phyloP scores from a whole-genome alignment of 2,113 vertebrate genomes.

The Nanorana parkeri region DNA sequence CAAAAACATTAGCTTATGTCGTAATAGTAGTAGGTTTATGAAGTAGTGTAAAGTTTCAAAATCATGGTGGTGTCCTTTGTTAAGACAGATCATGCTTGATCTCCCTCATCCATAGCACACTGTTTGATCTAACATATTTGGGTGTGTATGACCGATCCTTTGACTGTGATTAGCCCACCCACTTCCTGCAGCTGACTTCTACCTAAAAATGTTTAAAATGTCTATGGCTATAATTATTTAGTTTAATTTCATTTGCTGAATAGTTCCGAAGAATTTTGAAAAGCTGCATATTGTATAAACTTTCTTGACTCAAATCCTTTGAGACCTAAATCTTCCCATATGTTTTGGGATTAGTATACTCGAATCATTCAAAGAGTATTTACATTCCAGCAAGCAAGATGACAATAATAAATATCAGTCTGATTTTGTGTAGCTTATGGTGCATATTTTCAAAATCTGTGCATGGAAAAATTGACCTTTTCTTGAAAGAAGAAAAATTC shows the following conservation, averaged over 20 bases:
- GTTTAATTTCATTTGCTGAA: background rate
- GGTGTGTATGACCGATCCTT: too few species aligned
- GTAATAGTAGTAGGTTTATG: too few species aligned
- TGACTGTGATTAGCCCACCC: too few species aligned
- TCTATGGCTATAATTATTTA: background rate
- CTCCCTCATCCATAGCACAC: too few species aligned
- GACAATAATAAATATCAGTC: conserved; percentile 32
- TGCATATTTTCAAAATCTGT: conserved; percentile 34
- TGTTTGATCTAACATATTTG: too few species aligned
- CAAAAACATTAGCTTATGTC: too few species aligned
- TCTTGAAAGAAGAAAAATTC: background rate
- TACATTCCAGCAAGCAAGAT: conserved; percentile 32
- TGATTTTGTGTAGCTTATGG: conserved; percentile 32
- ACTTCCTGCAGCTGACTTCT: background rate
- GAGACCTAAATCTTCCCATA: conserved; percentile 41
- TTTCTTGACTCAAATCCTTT: conserved; percentile 34
- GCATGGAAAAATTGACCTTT: conserved; percentile 10
- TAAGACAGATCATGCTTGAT: too few species aligned
- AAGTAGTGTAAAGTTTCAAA: too few species aligned
- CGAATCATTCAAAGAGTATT: conserved; percentile 41
- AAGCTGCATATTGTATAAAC: conserved; percentile 27
- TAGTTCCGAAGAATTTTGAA: background rate
- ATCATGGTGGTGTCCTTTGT: too few species aligned
- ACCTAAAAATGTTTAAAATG: background rate
- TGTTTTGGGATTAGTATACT: conserved; percentile 33